Conservation (phyloP, 2,113 vertebrate genomes). For the Todiramphus chloris region DNA sequence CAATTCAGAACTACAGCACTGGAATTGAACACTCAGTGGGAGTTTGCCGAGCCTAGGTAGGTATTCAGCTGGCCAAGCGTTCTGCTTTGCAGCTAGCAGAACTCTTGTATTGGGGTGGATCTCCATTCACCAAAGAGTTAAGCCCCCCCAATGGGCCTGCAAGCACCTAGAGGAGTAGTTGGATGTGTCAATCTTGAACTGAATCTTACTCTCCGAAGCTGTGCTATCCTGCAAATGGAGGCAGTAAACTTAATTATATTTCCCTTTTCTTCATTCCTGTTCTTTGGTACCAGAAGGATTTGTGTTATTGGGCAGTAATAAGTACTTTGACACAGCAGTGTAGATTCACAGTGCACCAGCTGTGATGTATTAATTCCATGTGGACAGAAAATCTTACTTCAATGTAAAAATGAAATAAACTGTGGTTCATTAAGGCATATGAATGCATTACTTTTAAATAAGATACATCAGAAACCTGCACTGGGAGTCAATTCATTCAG, state of each 20-base stretch:
- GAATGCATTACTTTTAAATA: neutral
- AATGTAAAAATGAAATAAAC: neutral
- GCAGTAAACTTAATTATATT: neutral
- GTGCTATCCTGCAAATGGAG: accelerated
- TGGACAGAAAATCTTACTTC: neutral
- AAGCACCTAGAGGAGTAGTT: neutral
- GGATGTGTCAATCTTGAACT: neutral
- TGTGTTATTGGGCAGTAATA: neutral
- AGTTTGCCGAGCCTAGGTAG: neutral
- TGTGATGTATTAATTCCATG: neutral
- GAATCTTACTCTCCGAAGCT: neutral
- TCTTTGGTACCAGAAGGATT: neutral
- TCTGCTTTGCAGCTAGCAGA: neutral
- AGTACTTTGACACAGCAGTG: neutral
- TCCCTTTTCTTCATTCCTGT: neutral
- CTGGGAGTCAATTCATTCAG: neutral
- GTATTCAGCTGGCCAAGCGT: neutral
- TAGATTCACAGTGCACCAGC: neutral
- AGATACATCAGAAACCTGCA: neutral
- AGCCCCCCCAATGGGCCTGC: neutral
- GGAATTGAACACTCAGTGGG: neutral
- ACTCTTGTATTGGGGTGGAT: neutral
- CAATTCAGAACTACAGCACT: neutral
- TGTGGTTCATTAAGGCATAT: neutral
- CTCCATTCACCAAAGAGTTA: neutral